Evolutionary conservation across 2,888 invertebrate species (phyloP), one percentile per base, ranked within the genome.

Genomic region (Andricus quercusramuli): DNA sequence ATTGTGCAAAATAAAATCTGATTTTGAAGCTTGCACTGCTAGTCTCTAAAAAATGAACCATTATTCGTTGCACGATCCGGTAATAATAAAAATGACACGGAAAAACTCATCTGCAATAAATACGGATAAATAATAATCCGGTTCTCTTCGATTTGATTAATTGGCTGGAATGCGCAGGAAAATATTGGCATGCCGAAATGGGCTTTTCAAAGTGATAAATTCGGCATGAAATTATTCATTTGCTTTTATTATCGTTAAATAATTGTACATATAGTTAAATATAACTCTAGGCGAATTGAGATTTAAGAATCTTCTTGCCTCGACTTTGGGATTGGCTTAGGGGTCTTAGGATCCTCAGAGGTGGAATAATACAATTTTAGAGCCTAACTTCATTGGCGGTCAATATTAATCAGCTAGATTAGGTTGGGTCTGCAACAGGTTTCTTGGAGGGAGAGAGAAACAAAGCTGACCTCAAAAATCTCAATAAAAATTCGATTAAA

Each of bases 41-140:
- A 56, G 29, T 56, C 32, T n/a, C n/a, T 56, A 56, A 56, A 47
- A 56, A 74, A 9, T 15, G n/a, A 2, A 25, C 51, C n/a, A 56
- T 56, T 74, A 51, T 56, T 74, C 51, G 56, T 74, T 51, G 51
- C 29, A 11, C 20, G 32, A 74, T n/a, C 13, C 78, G 78, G 80
- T 81, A 84, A 81, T 84, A 84, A 84, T 76, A 81, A 83, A 84
- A 84, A 83, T 81, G 83, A 79, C 81, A 74, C 77, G 77, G 82
- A 83, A 84, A 83, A 82, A 84, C 47, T 47, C 65, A 82, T 37
- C 29, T 68, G 64, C 65, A 44, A 67, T 77, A 77, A 78, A 62
- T 77, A 77, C 44, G 56, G n/a, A 56, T 74, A 32, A 74, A 56
- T 74, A 74, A 56, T 74, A 51, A 32, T 51, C 32, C 5, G 47